Evolutionary conservation across 2,888 invertebrate genomes (phyloP).

Genomic region (Pterostichus madidus): DNA sequence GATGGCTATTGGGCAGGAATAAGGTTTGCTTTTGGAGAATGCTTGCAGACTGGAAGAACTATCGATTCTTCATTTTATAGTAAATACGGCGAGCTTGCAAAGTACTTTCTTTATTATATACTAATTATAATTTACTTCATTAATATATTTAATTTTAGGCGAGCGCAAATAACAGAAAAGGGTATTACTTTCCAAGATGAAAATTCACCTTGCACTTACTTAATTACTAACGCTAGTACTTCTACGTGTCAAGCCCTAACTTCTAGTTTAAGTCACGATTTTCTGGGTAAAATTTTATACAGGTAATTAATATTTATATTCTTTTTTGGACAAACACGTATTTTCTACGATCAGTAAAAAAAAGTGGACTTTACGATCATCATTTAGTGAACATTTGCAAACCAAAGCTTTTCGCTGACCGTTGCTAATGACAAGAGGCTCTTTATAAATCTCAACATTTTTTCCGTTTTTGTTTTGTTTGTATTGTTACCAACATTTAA

Average conservation of each 20-base stretch:
- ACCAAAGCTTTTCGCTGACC: too few relatives aligned
- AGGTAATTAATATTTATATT: neutral
- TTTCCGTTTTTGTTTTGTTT: too few relatives aligned
- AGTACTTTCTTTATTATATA: neutral
- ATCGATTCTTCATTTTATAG: neutral
- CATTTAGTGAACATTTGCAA: too few relatives aligned
- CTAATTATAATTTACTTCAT: neutral
- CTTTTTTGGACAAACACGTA: too few relatives aligned
- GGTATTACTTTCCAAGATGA: conserved; percentile 8
- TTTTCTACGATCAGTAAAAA: too few relatives aligned
- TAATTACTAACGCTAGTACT: neutral
- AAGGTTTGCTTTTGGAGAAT: neutral
- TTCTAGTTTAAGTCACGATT: neutral
- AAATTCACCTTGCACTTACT: neutral
- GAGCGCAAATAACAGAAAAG: neutral
- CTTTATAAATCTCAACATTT: too few relatives aligned
- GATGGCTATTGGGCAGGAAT: neutral
- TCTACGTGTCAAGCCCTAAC: neutral
- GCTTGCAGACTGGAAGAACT: neutral
- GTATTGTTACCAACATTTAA: too few relatives aligned
- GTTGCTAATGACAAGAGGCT: too few relatives aligned
- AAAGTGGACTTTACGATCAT: too few relatives aligned
- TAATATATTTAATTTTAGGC: neutral
- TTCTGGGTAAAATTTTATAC: neutral
- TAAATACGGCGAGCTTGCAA: neutral